Percentiles rank a stretch among this genome's conserved stretches.
phyloP scores from a whole-genome alignment of 2,113 vertebrate species.

The Junco hyemalis region DNA sequence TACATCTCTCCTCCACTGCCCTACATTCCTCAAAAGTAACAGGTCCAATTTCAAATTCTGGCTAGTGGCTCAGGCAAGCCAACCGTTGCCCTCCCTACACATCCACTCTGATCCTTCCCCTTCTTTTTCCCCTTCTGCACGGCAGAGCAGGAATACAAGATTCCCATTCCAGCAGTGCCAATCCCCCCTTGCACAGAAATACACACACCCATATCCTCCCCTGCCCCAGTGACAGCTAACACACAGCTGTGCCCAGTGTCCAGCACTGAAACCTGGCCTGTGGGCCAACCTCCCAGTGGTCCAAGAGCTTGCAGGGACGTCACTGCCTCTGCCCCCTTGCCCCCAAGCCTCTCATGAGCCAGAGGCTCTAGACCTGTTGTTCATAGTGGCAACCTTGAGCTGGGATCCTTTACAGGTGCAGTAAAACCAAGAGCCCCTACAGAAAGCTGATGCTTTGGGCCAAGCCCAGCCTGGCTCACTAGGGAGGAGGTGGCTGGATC shows the following conservation, averaged over 20 bases:
- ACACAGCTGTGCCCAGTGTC: not conserved
- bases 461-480: not conserved
- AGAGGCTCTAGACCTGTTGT: not conserved
- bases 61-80: not conserved
- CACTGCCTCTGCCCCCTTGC: fast-evolving
- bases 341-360: not conserved
- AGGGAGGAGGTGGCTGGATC: not conserved
- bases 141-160: not conserved
- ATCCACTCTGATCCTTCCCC: not conserved
- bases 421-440: not conserved
- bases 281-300: not conserved
- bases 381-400: fast-evolving
- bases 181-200: not conserved
- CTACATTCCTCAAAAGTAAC: conserved; percentile 51
- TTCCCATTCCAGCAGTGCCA: no score
- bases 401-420: not conserved
- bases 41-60: not conserved
- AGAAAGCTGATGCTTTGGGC: not conserved
- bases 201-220: fast-evolving
- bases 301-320: fast-evolving
- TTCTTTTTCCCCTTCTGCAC: not conserved
- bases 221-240: not conserved
- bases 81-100: not conserved
- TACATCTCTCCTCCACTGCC: not conserved
- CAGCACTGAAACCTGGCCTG: not conserved